phyloP scores from a whole-genome alignment of 2,797 vertebrate species.

The Ctenosaura bakeri region DNA sequence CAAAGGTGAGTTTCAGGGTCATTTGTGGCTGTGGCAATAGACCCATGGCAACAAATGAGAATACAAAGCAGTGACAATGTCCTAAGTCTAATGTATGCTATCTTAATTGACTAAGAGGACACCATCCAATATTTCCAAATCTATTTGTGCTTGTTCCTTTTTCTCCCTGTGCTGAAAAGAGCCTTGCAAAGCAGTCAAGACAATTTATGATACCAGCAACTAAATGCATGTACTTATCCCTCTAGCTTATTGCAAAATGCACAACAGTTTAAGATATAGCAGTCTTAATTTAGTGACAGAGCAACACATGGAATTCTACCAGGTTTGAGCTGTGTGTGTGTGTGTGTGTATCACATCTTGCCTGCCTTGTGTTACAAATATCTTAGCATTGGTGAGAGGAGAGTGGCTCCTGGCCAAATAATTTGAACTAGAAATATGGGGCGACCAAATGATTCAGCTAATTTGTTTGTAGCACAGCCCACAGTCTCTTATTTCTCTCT shows the following conservation, averaged over 20 bases:
- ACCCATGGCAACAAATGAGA: too few species aligned
- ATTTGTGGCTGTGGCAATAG: too few species aligned
- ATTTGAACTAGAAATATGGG: not conserved
- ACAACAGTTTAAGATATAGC: constrained; percentile 5
- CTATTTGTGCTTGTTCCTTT: not conserved
- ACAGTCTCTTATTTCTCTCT: not conserved
- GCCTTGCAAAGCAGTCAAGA: constrained; percentile 16
- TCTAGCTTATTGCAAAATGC: constrained; percentile 7
- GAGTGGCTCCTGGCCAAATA: constrained; percentile 4
- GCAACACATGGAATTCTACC: not conserved
- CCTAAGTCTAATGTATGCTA: too few species aligned
- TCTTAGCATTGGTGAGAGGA: constrained; percentile 16
- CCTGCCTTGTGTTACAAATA: constrained; percentile 29
- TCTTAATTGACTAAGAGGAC: not conserved
- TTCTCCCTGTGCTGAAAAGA: constrained; percentile 6
- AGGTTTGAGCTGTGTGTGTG: not conserved
- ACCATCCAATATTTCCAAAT: not conserved
- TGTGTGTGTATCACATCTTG: not conserved
- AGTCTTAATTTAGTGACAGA: constrained; percentile 1
- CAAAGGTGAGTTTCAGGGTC: too few species aligned
- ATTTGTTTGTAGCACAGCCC: not conserved
- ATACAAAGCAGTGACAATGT: too few species aligned
- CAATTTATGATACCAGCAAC: constrained; percentile 26
- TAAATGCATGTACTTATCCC: constrained; percentile 8
- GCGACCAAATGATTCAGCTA: constrained; percentile 6